A percentile compares a stretch with the other conserved stretches of the same genome.
Evolutionary conservation across 2,888 invertebrate genomes (phyloP).

Genomic region (Cyclophora punctaria): DNA sequence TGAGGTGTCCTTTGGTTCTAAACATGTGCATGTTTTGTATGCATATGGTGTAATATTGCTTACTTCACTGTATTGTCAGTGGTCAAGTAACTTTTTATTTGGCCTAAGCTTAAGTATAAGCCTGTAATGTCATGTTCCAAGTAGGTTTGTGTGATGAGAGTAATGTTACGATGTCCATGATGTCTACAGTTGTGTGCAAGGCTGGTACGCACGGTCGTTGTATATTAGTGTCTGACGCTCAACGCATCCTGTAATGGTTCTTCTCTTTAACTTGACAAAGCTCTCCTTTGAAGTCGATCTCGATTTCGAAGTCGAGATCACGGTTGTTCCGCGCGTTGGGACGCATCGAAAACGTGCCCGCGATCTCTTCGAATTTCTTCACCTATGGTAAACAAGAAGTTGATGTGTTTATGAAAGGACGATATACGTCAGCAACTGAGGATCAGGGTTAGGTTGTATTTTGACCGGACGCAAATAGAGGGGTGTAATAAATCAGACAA

Average conservation of each 20-base stretch:
- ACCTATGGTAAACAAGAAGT: conserved; percentile 52
- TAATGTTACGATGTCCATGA: no score
- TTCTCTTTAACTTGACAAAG: conserved; percentile 88
- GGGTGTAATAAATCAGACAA: neutral
- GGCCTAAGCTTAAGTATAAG: no score
- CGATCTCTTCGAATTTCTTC: conserved; percentile 95
- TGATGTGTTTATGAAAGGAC: neutral
- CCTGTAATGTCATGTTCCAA: no score
- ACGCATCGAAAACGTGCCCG: conserved; percentile 93
- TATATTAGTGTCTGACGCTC: conserved; percentile 34
- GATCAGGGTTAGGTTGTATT: no score
- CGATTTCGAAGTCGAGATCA: conserved; percentile 96
- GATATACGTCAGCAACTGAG: no score
- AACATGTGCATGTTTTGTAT: no score
- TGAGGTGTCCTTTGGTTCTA: no score
- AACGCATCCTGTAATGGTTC: conserved; percentile 94
- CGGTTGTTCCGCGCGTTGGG: conserved; percentile 98
- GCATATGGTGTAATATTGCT: no score
- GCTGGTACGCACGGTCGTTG: conserved; percentile 8
- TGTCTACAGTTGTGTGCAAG: neutral
- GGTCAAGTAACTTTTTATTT: no score
- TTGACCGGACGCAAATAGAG: no score
- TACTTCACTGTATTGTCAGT: no score
- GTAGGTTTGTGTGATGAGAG: no score
- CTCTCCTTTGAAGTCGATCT: conserved; percentile 94